Evolutionary conservation across 2,888 invertebrate species (phyloP).

Genomic region (Alloplasta piceator): DNA sequence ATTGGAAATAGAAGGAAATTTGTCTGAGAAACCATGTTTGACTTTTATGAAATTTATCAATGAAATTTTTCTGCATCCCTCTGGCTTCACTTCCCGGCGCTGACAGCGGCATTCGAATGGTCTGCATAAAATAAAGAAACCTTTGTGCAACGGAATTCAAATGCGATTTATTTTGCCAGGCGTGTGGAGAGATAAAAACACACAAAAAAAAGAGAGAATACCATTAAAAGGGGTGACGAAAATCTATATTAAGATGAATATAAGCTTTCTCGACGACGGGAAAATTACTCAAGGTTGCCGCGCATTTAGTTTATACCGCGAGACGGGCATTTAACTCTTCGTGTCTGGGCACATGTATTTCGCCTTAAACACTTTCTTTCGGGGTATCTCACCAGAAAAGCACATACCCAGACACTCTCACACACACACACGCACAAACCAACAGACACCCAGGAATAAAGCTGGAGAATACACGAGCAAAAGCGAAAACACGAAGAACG

Average conservation of each 20-base stretch:
- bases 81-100: no score
- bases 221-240: constrained; percentile 11
- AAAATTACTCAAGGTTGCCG: constrained; percentile 47
- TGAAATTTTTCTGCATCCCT: no score
- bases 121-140: neutral
- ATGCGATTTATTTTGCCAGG: neutral
- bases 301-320: constrained; percentile 5
- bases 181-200: neutral
- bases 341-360: constrained; percentile 44
- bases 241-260: constrained; percentile 9
- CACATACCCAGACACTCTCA: constrained; percentile 21
- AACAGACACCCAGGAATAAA: constrained; percentile 1
- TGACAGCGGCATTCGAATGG: no score
- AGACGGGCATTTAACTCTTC: constrained; percentile 43
- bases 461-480: constrained; percentile 38
- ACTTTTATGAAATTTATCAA: no score
- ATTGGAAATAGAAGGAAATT: no score
- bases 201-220: neutral
- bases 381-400: constrained; percentile 30
- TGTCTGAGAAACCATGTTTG: no score
- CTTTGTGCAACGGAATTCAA: neutral
- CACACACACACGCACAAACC: constrained; percentile 22
- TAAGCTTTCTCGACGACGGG: constrained; percentile 9
- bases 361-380: constrained; percentile 53
- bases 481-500: constrained; percentile 29